phyloP scores from a whole-genome alignment of 2,113 vertebrate species.

The Carassius carassius region DNA sequence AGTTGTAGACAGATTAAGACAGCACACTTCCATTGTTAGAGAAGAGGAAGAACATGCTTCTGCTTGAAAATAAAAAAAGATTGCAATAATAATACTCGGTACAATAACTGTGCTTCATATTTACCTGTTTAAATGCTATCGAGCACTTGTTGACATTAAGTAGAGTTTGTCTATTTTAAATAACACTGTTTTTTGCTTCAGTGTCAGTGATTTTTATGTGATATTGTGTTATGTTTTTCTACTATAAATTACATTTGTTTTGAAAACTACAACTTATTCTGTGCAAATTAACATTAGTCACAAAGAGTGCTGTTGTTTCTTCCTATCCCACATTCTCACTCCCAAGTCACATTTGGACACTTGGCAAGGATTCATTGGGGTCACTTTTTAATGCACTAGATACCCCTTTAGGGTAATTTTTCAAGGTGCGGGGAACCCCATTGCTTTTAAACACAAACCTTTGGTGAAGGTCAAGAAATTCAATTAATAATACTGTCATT shows the following conservation, averaged over 20 bases:
- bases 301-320: background rate
- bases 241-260: background rate
- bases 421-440: too few relatives aligned
- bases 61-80: background rate
- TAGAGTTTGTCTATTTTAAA: background rate
- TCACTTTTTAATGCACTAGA: too few relatives aligned
- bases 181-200: background rate
- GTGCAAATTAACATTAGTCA: background rate
- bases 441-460: too few relatives aligned
- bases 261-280: background rate
- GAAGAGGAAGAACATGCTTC: background rate
- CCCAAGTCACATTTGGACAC: too few relatives aligned
- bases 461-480: too few relatives aligned
- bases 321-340: background rate
- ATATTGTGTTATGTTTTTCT: background rate
- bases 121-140: background rate
- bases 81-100: background rate
- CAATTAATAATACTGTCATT: too few relatives aligned
- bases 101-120: background rate
- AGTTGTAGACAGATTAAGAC: slow-evolving; percentile 15
- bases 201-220: background rate
- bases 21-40: background rate
- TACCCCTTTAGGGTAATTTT: too few relatives aligned
- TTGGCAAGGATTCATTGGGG: too few relatives aligned
- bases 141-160: background rate